phyloP scores from a whole-genome alignment of 2,888 invertebrate species.

The Alloscopus bannaensis region DNA sequence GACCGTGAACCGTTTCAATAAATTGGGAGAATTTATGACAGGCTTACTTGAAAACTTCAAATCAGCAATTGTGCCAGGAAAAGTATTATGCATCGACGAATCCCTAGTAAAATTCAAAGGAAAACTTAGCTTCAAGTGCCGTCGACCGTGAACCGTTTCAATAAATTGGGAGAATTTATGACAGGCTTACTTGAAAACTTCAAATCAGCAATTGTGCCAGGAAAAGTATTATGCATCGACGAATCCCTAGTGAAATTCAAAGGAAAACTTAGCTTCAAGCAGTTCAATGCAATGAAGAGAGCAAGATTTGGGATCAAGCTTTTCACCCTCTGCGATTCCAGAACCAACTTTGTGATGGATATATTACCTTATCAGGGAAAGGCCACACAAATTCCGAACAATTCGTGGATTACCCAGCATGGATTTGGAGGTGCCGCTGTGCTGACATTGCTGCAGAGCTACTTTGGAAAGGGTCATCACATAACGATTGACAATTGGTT shows the following conservation, averaged over 20 bases:
- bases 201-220: background rate
- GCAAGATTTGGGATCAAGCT: constrained; percentile 36
- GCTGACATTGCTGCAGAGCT: constrained; percentile 11
- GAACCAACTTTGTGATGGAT: constrained; percentile 4
- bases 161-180: background rate
- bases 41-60: background rate
- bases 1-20: background rate
- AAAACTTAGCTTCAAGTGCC: background rate
- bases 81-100: background rate
- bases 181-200: background rate
- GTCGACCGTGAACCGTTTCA: background rate
- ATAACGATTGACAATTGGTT: constrained; percentile 35
- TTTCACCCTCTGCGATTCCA: constrained; percentile 17
- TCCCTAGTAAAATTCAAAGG: background rate
- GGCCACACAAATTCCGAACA: background rate
- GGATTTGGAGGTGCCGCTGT: constrained; percentile 39
- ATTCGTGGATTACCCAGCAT: background rate
- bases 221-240: background rate
- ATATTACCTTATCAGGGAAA: constrained; percentile 35
- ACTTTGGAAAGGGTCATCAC: background rate
- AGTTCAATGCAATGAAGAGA: constrained; percentile 36
- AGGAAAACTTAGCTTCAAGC: background rate
- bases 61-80: background rate
- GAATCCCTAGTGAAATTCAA: background rate
- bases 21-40: background rate